phyloP scores from a whole-genome alignment of 2,888 invertebrate species.

The Axea sp. region DNA sequence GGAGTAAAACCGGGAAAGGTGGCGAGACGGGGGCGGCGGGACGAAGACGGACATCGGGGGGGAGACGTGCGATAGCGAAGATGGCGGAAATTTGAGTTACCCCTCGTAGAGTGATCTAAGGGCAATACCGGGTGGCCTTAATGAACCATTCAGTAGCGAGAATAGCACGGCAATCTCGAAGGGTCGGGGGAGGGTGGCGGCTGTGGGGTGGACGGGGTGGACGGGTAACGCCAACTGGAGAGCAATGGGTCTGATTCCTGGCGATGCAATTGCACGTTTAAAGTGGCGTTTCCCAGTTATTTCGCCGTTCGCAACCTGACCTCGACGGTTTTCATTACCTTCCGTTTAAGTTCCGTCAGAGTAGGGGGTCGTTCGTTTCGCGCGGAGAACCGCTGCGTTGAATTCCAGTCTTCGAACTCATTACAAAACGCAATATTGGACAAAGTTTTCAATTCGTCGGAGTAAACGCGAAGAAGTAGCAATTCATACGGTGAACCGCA shows the following conservation, averaged over 20 bases:
- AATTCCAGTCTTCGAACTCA: conserved; percentile 68
- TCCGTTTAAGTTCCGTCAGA: conserved; percentile 57
- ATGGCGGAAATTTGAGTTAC: conserved; percentile 80
- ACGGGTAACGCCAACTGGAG: conserved; percentile 66
- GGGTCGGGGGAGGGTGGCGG: conserved; percentile 70
- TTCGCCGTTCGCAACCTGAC: conserved; percentile 74
- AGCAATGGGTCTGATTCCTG: conserved; percentile 78
- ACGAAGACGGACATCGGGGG: conserved; percentile 61
- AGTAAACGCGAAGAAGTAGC: conserved; percentile 63
- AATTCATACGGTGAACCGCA: conserved; percentile 63
- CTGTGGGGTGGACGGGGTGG: conserved; percentile 63
- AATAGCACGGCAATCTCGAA: conserved; percentile 80
- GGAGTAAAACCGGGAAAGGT: too few relatives aligned
- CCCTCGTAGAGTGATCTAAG: conserved; percentile 80
- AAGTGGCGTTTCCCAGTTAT: conserved; percentile 78
- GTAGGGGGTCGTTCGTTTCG: conserved; percentile 44
- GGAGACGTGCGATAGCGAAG: conserved; percentile 76
- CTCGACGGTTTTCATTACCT: conserved; percentile 64
- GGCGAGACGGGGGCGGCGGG: conserved; percentile 49
- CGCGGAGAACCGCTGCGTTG: conserved; percentile 66
- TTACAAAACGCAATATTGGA: conserved; percentile 68
- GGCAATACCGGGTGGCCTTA: conserved; percentile 80
- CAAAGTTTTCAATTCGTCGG: conserved; percentile 63
- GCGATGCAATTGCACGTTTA: conserved; percentile 79
- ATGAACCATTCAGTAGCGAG: conserved; percentile 80